phyloP scores from a whole-genome alignment of 2,797 vertebrate species.

The Borostomias antarcticus region DNA sequence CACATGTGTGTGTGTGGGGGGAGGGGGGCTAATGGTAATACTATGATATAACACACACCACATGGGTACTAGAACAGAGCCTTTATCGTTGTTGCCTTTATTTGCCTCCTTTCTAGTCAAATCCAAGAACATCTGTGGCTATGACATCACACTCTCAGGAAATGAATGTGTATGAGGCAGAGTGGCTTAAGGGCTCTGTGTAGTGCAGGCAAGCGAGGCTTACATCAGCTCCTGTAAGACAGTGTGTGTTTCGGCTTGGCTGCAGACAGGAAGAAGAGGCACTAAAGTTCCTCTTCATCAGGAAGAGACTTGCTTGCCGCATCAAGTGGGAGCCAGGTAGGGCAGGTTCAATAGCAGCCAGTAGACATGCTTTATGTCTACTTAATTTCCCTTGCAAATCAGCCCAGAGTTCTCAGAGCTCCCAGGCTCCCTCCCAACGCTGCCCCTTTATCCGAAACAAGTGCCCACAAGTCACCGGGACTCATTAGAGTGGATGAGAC shows the following conservation, averaged over 20 bases:
- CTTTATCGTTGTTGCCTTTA: background rate
- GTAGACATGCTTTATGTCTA: slow-evolving; percentile 68
- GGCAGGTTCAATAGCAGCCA: slow-evolving; percentile 46
- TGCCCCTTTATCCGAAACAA: slow-evolving; percentile 29
- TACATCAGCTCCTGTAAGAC: background rate
- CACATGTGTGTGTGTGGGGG: too few relatives aligned
- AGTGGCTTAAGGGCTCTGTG: background rate
- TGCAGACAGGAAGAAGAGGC: slow-evolving; percentile 1
- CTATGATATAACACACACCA: too few relatives aligned
- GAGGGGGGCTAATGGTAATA: too few relatives aligned
- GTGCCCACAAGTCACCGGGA: slow-evolving; percentile 57
- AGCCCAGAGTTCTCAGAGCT: slow-evolving; percentile 63
- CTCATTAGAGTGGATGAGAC: slow-evolving; percentile 72
- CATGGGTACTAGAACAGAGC: background rate
- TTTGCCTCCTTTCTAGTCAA: background rate
- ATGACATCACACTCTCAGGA: slow-evolving; percentile 2
- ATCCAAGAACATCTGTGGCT: background rate
- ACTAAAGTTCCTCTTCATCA: slow-evolving; percentile 12
- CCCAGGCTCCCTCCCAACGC: slow-evolving; percentile 49
- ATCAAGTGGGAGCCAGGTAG: slow-evolving; percentile 52
- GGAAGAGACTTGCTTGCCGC: slow-evolving; percentile 32
- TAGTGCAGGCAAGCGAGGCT: background rate
- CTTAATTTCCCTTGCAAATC: slow-evolving; percentile 84
- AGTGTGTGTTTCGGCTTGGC: background rate
- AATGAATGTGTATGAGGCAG: background rate